A percentile compares a stretch with the other conserved stretches of the same genome.
phyloP scores from a whole-genome alignment of 2,113 vertebrate species.

The Cricetomys ansorgei region DNA sequence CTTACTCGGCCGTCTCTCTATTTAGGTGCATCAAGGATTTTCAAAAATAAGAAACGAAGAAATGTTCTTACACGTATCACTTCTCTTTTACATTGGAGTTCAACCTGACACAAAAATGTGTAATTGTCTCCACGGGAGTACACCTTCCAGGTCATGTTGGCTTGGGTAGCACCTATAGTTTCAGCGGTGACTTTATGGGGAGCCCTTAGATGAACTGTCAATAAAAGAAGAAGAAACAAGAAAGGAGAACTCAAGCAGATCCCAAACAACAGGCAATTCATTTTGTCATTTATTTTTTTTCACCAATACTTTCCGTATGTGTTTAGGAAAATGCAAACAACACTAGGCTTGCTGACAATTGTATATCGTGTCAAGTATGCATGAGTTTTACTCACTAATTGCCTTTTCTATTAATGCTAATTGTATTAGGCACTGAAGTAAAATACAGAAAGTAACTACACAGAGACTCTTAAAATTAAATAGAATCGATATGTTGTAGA shows the following conservation, averaged over 20 bases:
- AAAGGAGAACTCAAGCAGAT: neutral
- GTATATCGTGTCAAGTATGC: neutral
- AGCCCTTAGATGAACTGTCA: constrained; percentile 83
- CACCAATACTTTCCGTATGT: neutral
- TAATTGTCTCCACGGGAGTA: neutral
- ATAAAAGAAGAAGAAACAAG: neutral
- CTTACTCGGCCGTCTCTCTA: neutral
- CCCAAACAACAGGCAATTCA: neutral
- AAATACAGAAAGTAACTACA: neutral
- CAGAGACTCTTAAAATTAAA: neutral
- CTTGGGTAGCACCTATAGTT: constrained; percentile 44
- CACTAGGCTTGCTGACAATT: neutral
- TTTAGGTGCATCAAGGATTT: neutral
- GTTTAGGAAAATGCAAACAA: constrained; percentile 6
- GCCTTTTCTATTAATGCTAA: neutral
- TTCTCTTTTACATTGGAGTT: constrained; percentile 60
- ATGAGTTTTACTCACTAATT: neutral
- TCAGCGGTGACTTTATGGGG: constrained; percentile 68
- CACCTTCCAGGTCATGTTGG: constrained; percentile 81
- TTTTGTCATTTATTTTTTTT: neutral
- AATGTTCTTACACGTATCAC: constrained; percentile 77
- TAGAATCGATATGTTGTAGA: neutral
- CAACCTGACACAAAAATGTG: constrained; percentile 82
- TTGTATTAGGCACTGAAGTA: neutral
- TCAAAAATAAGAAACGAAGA: neutral